Base-by-base conservation (phyloP, 1,140 invertebrate genomes). In the Sinonovacula constricta region DNA sequence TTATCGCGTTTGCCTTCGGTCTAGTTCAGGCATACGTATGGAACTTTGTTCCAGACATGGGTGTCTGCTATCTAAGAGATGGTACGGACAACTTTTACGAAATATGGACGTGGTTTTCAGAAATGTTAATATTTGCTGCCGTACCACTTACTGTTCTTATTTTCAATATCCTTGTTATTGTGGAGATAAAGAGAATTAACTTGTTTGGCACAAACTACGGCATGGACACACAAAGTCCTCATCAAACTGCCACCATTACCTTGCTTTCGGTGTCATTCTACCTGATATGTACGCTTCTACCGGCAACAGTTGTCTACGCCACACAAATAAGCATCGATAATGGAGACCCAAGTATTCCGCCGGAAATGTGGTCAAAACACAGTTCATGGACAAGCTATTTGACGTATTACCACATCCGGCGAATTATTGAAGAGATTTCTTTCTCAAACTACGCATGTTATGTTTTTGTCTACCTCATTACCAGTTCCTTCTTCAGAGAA, bases 371-470 rank as follows among this genome's bases (percentile, higher is more conserved):
- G 53, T 51, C 69, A 15, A 60, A 39, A 12, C 83, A 86, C 53
- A 63, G 74, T 22, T 74, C 63, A 3, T 89, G 88, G 88, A 51
- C 81, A 22, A 65, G 49, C 4, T 79, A 83, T 54, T 81, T 89
- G 63, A 82, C 77, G 2, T 89, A 87, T 74, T 51, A 85, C n/a
- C 81, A 79, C 53, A 81, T 75, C 12, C 57, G 83, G 36, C 82
- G 81, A 63, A 75, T 90, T 22, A 67, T 89, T 15, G 83, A 89
- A 39, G 82, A 82, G 49, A 74, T 90, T 18, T 83, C 87, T 56
- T 63, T 89, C 22, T 87, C 89, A 3, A 88, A 89, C 72, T 89
- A 83, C 74, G 85, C 86, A 15, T 86, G 81, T 63, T 89, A 90
- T 72, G 82, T 89, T 49, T 80, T 87, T 72, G 85, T 90, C 33